phyloP scores from a whole-genome alignment of 1,140 invertebrate species.

The Meloidogyne hapla region DNA sequence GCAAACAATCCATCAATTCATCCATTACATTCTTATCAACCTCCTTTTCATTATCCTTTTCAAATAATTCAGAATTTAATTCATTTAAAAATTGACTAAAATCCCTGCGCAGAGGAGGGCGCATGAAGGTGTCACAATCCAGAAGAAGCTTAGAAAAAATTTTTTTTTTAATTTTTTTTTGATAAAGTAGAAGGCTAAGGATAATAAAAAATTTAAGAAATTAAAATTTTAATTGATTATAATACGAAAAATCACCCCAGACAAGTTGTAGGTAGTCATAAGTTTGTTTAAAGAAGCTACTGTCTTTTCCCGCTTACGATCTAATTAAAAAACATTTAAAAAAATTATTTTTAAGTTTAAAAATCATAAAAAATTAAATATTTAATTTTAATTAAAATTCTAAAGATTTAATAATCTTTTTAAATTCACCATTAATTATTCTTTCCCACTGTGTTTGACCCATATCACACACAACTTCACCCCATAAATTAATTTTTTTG shows the following conservation, averaged over 20 bases:
- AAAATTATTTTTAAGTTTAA: no score
- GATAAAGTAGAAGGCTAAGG: not conserved
- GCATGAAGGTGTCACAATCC: not conserved
- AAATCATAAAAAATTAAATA: no score
- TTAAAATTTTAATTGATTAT: not conserved
- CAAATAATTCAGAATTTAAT: conserved; percentile 2
- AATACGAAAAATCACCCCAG: conserved; percentile 16
- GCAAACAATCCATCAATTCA: not conserved
- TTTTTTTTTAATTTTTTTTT: not conserved
- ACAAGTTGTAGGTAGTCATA: not conserved
- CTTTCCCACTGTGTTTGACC: not conserved
- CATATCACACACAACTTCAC: not conserved
- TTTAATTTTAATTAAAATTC: no score
- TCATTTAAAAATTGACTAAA: conserved; percentile 2
- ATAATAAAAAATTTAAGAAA: not conserved
- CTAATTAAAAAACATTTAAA: not conserved
- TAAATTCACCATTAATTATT: not conserved
- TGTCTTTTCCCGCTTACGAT: not conserved
- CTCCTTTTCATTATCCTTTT: not conserved
- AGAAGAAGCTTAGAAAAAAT: conserved; percentile 14
- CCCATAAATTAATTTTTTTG: not conserved
- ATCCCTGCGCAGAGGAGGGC: not conserved
- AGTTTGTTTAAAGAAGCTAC: conserved; percentile 11
- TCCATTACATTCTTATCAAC: not conserved
- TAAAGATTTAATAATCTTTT: no score